A percentile compares a stretch with the other conserved stretches of the same genome.
These are phyloP conservation scores for Picathartes gymnocephalus DNA, from an alignment of 2,113 vertebrate species.

Conservation along the genomic window DNA sequence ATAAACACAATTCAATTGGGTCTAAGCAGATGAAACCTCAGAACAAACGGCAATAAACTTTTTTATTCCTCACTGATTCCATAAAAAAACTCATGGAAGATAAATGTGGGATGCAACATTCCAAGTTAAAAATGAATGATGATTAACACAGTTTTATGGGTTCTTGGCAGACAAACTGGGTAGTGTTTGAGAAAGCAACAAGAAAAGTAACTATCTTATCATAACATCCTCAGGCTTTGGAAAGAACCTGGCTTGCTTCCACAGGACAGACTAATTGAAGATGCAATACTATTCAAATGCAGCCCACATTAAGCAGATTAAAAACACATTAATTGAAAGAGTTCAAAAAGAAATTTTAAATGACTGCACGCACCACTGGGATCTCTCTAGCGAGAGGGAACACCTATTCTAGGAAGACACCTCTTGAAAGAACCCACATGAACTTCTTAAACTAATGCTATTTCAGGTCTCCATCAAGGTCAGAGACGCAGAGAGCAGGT, in stretches of 20 bases:
- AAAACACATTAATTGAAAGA: constrained; percentile 9
- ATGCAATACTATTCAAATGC: constrained; percentile 20
- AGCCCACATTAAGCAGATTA: constrained; percentile 22
- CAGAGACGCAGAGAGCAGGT: background rate
- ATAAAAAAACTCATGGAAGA: background rate
- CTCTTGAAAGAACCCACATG: background rate
- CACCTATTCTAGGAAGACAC: background rate
- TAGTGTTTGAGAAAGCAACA: constrained; percentile 38
- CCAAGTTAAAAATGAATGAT: constrained; percentile 7
- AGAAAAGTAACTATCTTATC: constrained; percentile 52
- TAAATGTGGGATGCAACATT: background rate
- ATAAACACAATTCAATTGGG: background rate
- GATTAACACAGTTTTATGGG: constrained; percentile 17
- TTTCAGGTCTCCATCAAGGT: background rate
- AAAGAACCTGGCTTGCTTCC: constrained; percentile 34
- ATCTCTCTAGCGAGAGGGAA: background rate
- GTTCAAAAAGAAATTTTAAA: constrained; percentile 46
- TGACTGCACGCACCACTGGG: background rate
- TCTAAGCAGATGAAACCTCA: background rate
- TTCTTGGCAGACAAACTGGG: constrained; percentile 19
- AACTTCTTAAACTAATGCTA: background rate
- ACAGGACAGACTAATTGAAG: constrained; percentile 14
- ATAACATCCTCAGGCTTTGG: constrained; percentile 45
- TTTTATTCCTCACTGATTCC: background rate
- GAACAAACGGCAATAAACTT: background rate